Evolutionary conservation across 2,113 vertebrate species (phyloP), one percentile per base, ranked within the genome.

Genomic region (Neomonachus schauinslandi): DNA sequence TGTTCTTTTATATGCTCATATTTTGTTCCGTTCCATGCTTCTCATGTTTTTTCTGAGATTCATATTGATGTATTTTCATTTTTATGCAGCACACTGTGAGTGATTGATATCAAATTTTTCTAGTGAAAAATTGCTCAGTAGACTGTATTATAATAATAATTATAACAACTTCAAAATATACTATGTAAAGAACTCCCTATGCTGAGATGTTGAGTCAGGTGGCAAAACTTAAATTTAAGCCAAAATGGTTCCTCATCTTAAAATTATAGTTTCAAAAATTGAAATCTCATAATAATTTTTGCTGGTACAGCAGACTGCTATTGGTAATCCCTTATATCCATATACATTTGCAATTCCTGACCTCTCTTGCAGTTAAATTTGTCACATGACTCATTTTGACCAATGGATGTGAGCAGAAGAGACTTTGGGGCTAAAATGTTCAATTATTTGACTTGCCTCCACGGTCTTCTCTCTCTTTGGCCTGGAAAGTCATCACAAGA

Each of bases 41-140:
- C 36, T 63, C 39, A 26, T 74, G 51, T 42, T 89, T 89, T 89
- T 76, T 77, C n/a, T 55, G 21, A 89, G 42, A 74, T 46, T 46
- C 46, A 28, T 63, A 51, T 65, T 83, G 46, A 76, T 76, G 46
- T n/a, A 84, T 57, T 83, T 84, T 95, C 21, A 76, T 90, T 90
- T 89, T 83, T 84, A 84, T 90, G 79, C 46, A 76, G 67, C 94
- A 84, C 57, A 84, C 28, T 74, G n/a, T 74, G 55, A 90, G 46
- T 55, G 67, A 76, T 90, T 90, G 42, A 83, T 83, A 76, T 76
- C n/a, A 95, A 95, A 72, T 46, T 63, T 76, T 57, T 89, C 77
- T 89, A 55, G 67, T 83, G 33, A 46, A 90, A 95, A 90, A 84
- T 83, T 81, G 53, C 42, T 84, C 77, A 89, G 71, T 77, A 89